Base-by-base conservation (phyloP, 2,888 invertebrate genomes). In the Chloromyia formosa region DNA sequence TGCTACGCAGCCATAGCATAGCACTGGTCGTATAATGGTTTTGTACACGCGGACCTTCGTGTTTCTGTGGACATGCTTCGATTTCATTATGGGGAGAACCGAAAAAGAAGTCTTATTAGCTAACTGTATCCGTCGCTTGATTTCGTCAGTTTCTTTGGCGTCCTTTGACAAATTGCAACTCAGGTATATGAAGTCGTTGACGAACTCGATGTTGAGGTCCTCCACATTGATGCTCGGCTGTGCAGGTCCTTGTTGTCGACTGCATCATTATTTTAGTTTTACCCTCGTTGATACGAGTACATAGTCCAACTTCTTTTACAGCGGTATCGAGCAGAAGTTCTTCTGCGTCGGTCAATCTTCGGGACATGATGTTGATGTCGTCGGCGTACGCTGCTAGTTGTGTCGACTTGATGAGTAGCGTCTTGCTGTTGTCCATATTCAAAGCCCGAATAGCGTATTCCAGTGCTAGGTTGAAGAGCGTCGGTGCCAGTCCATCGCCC, bases 111-210 rank as follows among this genome's bases (percentile, higher is more conserved):
- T 7, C 49, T 49, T 49, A 49, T 49, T 49, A 12, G 49, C 49
- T 49, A 49, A 10, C 12, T 49, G 49, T 49, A 49, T 49, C 49
- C 49, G 49, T 49, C 49, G 49, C 49, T 49, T 49, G 3, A 49
- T n/a, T 10, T 49, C 12, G 12, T n/a, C 49, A 7, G 49, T 49
- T 49, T 49, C 49, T 1, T 49, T 49, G 16, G 49, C 49, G 49
- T 49, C 49, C 49, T 49, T 49, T 49, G 49, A 49, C 49, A 49
- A n/a, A n/a, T 49, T 49, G 49, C 49, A n/a, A 49, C 49, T 10
- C 49, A 49, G 49, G 16, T 49, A 49, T 7, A 12, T 49, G 16
- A 49, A 12, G 49, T n/a, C 10, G 49, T 49, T 12, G 2, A 49
- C 49, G 12, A 49, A 49, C 16, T 10, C 49, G 3, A 49, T 49